Base-by-base conservation (phyloP, 1,140 invertebrate genomes). In the Sipha flava region DNA sequence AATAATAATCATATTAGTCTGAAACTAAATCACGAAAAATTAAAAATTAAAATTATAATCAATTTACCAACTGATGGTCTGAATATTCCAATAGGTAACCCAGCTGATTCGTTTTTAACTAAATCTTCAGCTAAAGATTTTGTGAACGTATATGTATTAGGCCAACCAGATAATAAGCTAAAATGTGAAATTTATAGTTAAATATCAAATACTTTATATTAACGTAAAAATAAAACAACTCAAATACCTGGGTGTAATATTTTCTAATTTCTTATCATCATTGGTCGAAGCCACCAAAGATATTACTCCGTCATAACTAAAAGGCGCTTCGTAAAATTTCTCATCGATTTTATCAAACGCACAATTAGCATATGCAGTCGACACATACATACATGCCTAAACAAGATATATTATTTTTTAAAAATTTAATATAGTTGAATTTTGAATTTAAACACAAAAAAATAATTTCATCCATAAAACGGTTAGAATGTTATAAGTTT, bases 81-180 rank as follows among this genome's bases (percentile, higher is more conserved):
- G 83, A 92, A 89, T 7, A 94, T 87, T 10, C 89, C 91, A 1
- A 89, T 86, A 1, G 96, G 96, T 49, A 98, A 84, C 66, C 88
- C 89, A 47, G 86, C 85, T 1, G 88, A 86, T 81, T 92, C 88
- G 73, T 90, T 87, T 81, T 88, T 86, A 0, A 95, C 87, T 0
- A 92, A 85, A 81, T 92, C 88, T 85, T 96, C 95, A 12, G 92
- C 92, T 16, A 94, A 85, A 7, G 92, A 90, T 87, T 96, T 96
- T 5, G 93, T 95, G 83, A 90, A 95, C 0, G 92, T 90, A 82
- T 96, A 96, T 0, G 93, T 94, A 83, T 96, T 96, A 0, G 94
- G 94, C 85, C 90, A 93, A 79, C 89, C 87, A 16, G 88, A 88
- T 3, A 91, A 81, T 14, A 89, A 83, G 23, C 89, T 90, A 83